Evolutionary conservation across 2,797 vertebrate species (phyloP).

Genomic region (Leucoraja ocellata): DNA sequence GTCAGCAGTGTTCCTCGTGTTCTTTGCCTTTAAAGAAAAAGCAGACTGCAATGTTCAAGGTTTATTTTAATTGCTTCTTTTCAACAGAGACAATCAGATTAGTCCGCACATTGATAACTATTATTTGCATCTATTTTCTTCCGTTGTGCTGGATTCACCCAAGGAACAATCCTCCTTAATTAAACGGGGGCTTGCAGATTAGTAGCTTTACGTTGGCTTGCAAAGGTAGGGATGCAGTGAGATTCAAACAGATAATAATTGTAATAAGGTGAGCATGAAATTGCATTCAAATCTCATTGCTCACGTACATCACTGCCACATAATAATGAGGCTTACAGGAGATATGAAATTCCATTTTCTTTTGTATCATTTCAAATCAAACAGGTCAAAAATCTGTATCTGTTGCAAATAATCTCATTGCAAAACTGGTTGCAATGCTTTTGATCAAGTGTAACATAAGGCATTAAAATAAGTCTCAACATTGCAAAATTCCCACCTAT

Average conservation of each 20-base stretch:
- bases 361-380: conserved; percentile 23
- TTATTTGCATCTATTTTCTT: neutral
- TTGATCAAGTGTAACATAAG: neutral
- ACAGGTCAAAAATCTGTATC: neutral
- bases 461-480: neutral
- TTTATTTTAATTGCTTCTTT: neutral
- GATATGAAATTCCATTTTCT: conserved; percentile 33
- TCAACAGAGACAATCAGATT: neutral
- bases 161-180: conserved; percentile 1
- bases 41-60: neutral
- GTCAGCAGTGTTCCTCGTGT: too few species aligned
- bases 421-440: neutral
- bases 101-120: neutral
- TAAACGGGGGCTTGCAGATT: neutral
- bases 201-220: neutral
- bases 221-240: neutral
- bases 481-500: neutral
- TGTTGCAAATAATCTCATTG: neutral
- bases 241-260: neutral
- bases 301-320: conserved; percentile 21
- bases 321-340: conserved; percentile 31
- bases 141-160: neutral
- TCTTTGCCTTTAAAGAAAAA: neutral
- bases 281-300: conserved; percentile 25
- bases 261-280: conserved; percentile 15